Evolutionary conservation across 2,888 invertebrate species (phyloP), one percentile per base, ranked within the genome.

Genomic region (Pedicia rivosa): DNA sequence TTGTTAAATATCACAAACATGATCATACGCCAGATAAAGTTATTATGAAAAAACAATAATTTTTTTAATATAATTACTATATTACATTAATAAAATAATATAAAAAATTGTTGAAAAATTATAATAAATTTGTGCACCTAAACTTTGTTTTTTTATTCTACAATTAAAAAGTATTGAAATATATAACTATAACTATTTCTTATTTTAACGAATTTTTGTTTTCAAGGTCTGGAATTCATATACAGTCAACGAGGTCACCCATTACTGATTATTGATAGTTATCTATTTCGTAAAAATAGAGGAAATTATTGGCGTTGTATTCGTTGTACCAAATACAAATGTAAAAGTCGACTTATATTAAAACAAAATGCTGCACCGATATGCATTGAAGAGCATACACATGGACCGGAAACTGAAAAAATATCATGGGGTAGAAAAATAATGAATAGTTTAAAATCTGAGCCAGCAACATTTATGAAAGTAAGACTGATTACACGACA

Each of bases 291-390:
- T 5, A 50, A 49, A 36, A 53, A 54, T 46, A 50, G 53, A 8
- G 48, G 46, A 15, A 50, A 48, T 41, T 54, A 55, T 40, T 55
- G 54, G 54, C 45, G 54, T 31, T 55, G 55, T 24, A 45, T 53
- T 29, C 48, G 51, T 10, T 50, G 51, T 36, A 48, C 50, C 7
- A 52, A 51, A 43, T 44, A 47, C 34, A 49, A 48, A 40, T 55
- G 54, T 39, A 48, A 44, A 38, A 50, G 51, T 28, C 50, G 52
- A 20, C 41, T 55, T 4, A 53, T 52, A 39, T 43, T 53, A 25
- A 47, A 48, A 28, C 38, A 44, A 4, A 43, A 47, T 36, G 46
- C 46, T 13, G 37, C 37, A 9, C 42, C 45, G 3, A 41, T 48
- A 12, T 47, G 47, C 5, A 43, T 49, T 35, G 53, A 49, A n/a